Conservation (phyloP, 2,888 invertebrate species). For the Ophion slaviceki region DNA sequence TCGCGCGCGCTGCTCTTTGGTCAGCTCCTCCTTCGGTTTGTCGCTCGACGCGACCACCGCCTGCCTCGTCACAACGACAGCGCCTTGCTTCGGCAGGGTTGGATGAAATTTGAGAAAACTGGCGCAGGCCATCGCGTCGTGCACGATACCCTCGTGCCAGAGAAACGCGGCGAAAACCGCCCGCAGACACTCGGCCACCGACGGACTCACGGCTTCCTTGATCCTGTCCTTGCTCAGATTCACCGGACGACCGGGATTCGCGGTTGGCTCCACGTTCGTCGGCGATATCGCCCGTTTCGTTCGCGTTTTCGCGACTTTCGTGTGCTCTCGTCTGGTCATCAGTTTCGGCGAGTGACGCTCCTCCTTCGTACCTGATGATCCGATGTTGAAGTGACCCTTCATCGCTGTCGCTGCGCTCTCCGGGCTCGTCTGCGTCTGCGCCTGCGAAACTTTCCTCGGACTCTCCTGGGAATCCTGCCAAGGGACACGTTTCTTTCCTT, state of each 20-base stretch:
- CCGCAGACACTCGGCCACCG: slow-evolving; percentile 95
- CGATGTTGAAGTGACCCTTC: slow-evolving; percentile 87
- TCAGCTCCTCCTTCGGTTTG: slow-evolving; percentile 84
- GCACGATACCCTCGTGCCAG: slow-evolving; percentile 99
- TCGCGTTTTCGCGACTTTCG: slow-evolving; percentile 80
- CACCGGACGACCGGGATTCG: slow-evolving; percentile 78
- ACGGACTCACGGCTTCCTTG: slow-evolving; percentile 95
- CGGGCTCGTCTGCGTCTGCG: slow-evolving; percentile 85
- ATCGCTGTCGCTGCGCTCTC: slow-evolving; percentile 82
- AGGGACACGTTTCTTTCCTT: not conserved
- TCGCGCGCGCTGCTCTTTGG: slow-evolving; percentile 87
- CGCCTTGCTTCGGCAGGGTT: slow-evolving; percentile 91
- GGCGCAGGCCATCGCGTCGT: slow-evolving; percentile 99
- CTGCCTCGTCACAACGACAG: slow-evolving; percentile 89
- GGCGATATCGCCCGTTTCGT: slow-evolving; percentile 83
- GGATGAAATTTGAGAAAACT: slow-evolving; percentile 98
- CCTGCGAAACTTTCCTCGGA: slow-evolving; percentile 83
- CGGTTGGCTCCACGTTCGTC: slow-evolving; percentile 82
- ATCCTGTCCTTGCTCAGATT: slow-evolving; percentile 85
- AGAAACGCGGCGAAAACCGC: slow-evolving; percentile 98
- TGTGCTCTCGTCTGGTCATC: slow-evolving; percentile 85
- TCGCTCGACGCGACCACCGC: slow-evolving; percentile 81
- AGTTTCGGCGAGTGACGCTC: slow-evolving; percentile 86
- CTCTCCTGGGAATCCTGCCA: slow-evolving; percentile 81
- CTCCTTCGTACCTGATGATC: slow-evolving; percentile 85